Percentiles rank a stretch among this genome's conserved stretches.
Evolutionary conservation across 1,140 invertebrate species (phyloP).

Genomic region (Drosophila pruinosa): DNA sequence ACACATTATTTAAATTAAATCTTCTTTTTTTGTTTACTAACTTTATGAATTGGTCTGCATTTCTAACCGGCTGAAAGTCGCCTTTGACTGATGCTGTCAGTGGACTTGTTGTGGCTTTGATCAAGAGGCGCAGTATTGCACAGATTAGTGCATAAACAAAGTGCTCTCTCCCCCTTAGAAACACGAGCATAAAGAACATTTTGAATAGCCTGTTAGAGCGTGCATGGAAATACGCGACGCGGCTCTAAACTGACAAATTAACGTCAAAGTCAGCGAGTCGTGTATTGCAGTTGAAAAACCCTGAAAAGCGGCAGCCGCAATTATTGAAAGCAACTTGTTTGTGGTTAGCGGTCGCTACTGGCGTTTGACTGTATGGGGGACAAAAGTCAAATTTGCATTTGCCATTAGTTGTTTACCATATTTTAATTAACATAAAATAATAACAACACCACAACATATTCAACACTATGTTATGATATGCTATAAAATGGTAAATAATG

Average conservation of each 20-base stretch:
- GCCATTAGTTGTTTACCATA: conserved; percentile 67
- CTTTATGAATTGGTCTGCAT: neutral
- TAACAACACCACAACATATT: conserved; percentile 17
- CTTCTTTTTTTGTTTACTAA: neutral
- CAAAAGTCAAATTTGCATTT: conserved; percentile 52
- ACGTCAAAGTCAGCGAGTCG: conserved; percentile 52
- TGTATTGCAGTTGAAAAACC: conserved; percentile 34
- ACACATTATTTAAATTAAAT: neutral
- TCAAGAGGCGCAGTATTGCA: conserved; percentile 39
- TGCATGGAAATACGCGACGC: conserved; percentile 44
- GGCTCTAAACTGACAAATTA: conserved; percentile 63
- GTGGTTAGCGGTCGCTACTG: conserved; percentile 41
- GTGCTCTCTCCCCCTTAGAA: neutral
- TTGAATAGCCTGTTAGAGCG: neutral
- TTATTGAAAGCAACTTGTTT: conserved; percentile 71
- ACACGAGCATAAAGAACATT: neutral
- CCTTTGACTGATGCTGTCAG: neutral
- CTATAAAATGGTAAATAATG: neutral
- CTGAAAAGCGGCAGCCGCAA: conserved; percentile 44
- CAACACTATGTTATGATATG: conserved; percentile 3
- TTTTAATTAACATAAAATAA: conserved; percentile 71
- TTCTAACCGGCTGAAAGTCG: neutral
- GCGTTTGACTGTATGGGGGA: conserved; percentile 27
- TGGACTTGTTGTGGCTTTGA: conserved; percentile 21
- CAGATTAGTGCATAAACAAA: conserved; percentile 57